Base-by-base conservation (phyloP, 2,888 invertebrate genomes). In the Trachelus iudaicus region DNA sequence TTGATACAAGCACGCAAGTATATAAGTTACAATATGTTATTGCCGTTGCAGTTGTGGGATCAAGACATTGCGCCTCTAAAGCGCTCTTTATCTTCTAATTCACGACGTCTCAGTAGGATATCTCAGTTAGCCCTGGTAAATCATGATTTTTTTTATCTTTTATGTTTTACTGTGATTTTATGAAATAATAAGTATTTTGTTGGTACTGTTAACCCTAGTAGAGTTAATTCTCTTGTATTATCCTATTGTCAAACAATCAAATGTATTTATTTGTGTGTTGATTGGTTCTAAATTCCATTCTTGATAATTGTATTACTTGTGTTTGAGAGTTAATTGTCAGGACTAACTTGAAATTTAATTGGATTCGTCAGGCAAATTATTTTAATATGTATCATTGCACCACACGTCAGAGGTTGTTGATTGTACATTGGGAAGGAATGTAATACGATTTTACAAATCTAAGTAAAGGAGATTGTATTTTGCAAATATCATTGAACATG, bases 21-120 rank as follows among this genome's bases (percentile, higher is more conserved):
- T 56, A 23, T 56, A 56, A 56, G 40, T 56, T 15, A 56, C 40
- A 56, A 23, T 56, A 77, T 77, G 82, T 77, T 37, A 77, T 83
- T 86, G 83, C 82, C 81, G 83, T 92, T 91, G 91, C 94, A 96
- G 95, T 94, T 97, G 89, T 97, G 96, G 95, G 97, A 97, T 94
- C 96, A 96, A 93, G 96, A 97, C 92, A 96, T 97, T 93, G 95
- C 94, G 91, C 96, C 96, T 90, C 93, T 97, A 92, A 97, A 97
- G 94, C 94, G 95, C 92, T 95, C 96, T 89, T 94, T 96, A 86
- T 95, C 96, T 87, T 93, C 94, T 89, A 94, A 94, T 92, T 94
- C 96, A 92, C 94, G 96, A 91, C 94, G 95, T 93, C 96, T 96
- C 94, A 96, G 96, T 93, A 94, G 96, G 93, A 96, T 96, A 93